These are phyloP conservation scores for Paradisaea rubra DNA, from an alignment of 2,113 vertebrate genomes.

Conservation along the genomic window DNA sequence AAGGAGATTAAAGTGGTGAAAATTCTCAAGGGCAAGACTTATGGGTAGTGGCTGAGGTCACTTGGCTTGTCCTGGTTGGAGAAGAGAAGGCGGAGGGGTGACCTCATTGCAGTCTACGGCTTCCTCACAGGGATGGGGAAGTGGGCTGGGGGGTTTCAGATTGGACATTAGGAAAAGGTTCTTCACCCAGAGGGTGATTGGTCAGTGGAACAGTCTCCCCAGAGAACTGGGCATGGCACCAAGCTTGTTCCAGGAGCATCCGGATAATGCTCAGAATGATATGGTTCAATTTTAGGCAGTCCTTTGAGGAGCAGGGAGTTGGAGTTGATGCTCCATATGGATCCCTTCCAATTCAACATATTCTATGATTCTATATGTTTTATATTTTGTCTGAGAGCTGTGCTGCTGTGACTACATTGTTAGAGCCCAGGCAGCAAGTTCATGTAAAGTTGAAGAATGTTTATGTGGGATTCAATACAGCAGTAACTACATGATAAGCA, in stretches of 20 bases:
- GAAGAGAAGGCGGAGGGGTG: not conserved
- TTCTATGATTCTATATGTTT: not conserved
- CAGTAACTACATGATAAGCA: not conserved
- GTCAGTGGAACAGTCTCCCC: not conserved
- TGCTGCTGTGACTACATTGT: not conserved
- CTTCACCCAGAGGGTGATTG: rapidly evolving
- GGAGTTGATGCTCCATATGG: not conserved
- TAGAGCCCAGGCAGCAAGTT: not conserved
- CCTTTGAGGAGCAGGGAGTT: not conserved
- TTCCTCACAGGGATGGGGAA: not conserved
- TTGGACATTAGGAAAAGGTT: not conserved
- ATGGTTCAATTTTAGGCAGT: not conserved
- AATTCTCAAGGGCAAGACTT: not conserved
- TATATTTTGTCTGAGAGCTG: not conserved
- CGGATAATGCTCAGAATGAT: not conserved
- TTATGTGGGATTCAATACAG: not conserved
- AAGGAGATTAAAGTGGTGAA: not conserved
- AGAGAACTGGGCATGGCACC: not conserved
- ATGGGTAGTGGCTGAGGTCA: not conserved
- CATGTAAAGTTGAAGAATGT: not conserved
- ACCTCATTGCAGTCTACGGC: rapidly evolving
- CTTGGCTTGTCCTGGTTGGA: not conserved
- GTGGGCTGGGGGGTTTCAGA: not conserved
- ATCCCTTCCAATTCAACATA: not conserved
- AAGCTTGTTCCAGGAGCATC: not conserved